Percentiles rank a stretch among this genome's conserved stretches.
Evolutionary conservation across 1,140 invertebrate genomes (phyloP).

Genomic region (Spodoptera frugiperda): DNA sequence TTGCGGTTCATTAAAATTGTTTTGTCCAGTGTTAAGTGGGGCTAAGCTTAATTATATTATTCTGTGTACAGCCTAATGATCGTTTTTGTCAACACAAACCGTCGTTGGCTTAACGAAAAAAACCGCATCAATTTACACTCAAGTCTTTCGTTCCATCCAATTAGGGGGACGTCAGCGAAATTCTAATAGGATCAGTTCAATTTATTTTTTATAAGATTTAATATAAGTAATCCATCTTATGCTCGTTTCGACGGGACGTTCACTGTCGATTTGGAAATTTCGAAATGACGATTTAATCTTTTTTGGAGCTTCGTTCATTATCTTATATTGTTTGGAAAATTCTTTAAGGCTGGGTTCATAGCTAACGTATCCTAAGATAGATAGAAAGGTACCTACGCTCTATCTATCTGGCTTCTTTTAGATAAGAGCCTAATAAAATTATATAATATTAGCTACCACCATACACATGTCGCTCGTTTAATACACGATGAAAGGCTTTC

Average conservation of each 20-base stretch:
- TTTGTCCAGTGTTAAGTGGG: too few relatives aligned
- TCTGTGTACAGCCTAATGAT: constrained; percentile 6
- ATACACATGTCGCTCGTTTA: too few relatives aligned
- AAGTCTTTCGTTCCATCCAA: constrained; percentile 15
- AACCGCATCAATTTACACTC: constrained; percentile 34
- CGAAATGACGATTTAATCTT: constrained; percentile 3
- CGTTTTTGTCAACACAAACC: constrained; percentile 20
- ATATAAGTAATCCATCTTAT: constrained; percentile 19
- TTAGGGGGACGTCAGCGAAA: constrained; percentile 34
- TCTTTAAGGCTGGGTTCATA: too few relatives aligned
- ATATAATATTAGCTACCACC: too few relatives aligned
- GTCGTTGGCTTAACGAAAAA: constrained; percentile 1
- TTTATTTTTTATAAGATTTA: constrained; percentile 36
- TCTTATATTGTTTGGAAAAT: too few relatives aligned
- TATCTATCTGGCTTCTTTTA: too few relatives aligned
- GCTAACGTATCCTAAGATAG: too few relatives aligned
- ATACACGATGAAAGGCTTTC: too few relatives aligned
- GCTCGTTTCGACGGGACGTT: background rate
- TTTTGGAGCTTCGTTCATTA: background rate
- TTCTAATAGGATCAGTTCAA: constrained; percentile 30
- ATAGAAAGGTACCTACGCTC: too few relatives aligned
- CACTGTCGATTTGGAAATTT: background rate
- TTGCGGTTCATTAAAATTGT: too few relatives aligned
- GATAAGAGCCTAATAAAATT: too few relatives aligned
- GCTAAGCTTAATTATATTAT: background rate